Conservation (phyloP, 2,797 vertebrate species). For the Molossus molossus region DNA sequence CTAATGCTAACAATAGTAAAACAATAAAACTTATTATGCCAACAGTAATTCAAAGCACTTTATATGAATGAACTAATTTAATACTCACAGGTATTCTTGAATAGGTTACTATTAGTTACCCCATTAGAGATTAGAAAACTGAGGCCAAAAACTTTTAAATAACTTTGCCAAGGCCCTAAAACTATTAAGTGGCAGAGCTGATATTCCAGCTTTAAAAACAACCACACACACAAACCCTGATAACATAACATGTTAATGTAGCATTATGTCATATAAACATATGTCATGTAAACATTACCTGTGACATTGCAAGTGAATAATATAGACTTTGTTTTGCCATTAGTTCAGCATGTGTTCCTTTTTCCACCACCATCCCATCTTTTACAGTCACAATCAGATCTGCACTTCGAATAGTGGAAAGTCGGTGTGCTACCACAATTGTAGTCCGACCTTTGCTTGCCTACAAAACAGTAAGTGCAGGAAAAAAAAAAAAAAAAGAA, state of each 20-base stretch:
- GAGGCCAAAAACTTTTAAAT: constrained; percentile 43
- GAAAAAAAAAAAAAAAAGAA: neutral
- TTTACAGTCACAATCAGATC: constrained; percentile 85
- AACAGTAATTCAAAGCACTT: constrained; percentile 25
- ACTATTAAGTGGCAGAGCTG: neutral
- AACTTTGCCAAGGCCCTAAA: neutral
- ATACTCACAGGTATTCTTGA: neutral
- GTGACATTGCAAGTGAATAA: constrained; percentile 80
- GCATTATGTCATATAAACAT: neutral
- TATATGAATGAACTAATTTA: constrained; percentile 40
- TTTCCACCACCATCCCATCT: constrained; percentile 82
- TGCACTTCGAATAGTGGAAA: constrained; percentile 84
- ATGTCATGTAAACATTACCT: constrained; percentile 53
- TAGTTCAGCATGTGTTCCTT: constrained; percentile 85
- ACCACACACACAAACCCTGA: neutral
- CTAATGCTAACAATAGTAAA: neutral
- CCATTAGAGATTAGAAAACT: constrained; percentile 38
- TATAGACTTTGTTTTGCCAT: constrained; percentile 82
- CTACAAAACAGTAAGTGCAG: constrained; percentile 71
- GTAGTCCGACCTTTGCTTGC: constrained; percentile 85
- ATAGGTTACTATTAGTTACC: neutral
- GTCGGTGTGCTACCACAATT: constrained; percentile 84
- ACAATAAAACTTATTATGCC: neutral
- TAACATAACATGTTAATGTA: neutral
- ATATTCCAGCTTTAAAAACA: constrained; percentile 16